Percentiles rank a stretch among this genome's conserved stretches.
Conservation (phyloP, 2,113 vertebrate genomes). For the Poecilia latipinna region DNA sequence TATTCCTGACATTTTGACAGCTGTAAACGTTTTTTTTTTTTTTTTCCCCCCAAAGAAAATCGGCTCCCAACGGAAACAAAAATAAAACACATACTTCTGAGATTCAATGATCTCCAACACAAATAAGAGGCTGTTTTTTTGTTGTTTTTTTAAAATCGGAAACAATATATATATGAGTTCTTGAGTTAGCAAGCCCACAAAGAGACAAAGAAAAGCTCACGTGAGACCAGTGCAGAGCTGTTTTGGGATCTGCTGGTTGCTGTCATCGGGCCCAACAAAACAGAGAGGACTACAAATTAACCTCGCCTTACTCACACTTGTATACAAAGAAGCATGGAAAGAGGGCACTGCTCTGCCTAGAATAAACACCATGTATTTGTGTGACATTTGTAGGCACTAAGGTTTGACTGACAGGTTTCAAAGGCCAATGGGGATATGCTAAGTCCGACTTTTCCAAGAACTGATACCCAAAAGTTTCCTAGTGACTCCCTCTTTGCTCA, state of each 20-base stretch:
- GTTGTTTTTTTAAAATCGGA: constrained; percentile 7
- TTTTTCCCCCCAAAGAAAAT: constrained; percentile 17
- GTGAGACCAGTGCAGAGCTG: constrained; percentile 25
- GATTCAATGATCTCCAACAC: constrained; percentile 29
- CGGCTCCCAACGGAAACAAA: neutral
- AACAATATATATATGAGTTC: constrained; percentile 48
- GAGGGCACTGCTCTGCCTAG: constrained; percentile 1
- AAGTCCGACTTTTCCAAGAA: constrained; percentile 27
- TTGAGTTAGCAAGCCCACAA: neutral
- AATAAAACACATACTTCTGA: constrained; percentile 2
- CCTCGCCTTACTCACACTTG: neutral
- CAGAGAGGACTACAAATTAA: constrained; percentile 17
- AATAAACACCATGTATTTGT: constrained; percentile 27
- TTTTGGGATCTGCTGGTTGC: constrained; percentile 53
- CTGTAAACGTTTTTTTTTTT: constrained; percentile 60
- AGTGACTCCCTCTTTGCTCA: constrained; percentile 14
- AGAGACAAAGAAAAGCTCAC: constrained; percentile 10
- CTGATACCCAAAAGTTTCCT: constrained; percentile 14
- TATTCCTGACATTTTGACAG: constrained; percentile 67
- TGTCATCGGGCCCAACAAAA: constrained; percentile 20
- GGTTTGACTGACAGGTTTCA: constrained; percentile 59
- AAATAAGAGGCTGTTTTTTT: constrained; percentile 68
- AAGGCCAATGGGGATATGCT: constrained; percentile 48
- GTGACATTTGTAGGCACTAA: constrained; percentile 61
- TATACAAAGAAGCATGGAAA: constrained; percentile 6